These are phyloP conservation scores for Siniperca obscura DNA, from an alignment of 2,797 vertebrate genomes.

Conservation along the genomic window DNA sequence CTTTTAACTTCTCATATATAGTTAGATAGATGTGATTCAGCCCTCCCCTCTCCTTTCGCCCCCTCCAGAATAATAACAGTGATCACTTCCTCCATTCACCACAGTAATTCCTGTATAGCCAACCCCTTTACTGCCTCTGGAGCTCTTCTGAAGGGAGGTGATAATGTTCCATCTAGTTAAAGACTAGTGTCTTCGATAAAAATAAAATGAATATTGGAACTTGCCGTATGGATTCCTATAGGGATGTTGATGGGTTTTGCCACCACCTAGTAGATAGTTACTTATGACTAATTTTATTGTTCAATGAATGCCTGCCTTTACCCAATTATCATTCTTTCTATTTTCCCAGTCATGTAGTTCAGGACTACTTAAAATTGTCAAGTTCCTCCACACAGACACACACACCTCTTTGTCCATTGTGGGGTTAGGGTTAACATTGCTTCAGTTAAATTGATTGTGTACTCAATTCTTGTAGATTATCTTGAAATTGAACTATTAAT, in stretches of 20 bases:
- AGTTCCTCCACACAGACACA: background rate
- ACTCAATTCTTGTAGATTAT: background rate
- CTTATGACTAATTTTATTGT: conserved; percentile 13
- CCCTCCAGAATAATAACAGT: conserved; percentile 56
- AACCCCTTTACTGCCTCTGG: conserved; percentile 37
- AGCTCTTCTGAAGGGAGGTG: conserved; percentile 35
- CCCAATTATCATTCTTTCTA: background rate
- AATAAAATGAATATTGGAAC: conserved; percentile 40
- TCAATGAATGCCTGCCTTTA: conserved; percentile 7
- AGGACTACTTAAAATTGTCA: background rate
- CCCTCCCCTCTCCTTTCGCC: conserved; percentile 9
- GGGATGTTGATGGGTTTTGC: conserved; percentile 27
- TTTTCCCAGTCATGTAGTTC: background rate
- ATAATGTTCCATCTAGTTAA: conserved; percentile 58
- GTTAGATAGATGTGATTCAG: conserved; percentile 27
- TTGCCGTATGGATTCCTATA: conserved; percentile 18
- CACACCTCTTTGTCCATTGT: background rate
- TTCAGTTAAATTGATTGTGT: background rate
- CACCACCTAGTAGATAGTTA: conserved; percentile 9
- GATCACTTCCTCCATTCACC: conserved; percentile 53
- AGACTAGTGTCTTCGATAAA: conserved; percentile 35
- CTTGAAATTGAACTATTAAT: background rate
- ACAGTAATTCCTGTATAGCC: conserved; percentile 41
- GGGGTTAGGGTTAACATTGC: background rate
- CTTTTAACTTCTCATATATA: conserved; percentile 8